These are phyloP conservation scores for Linepithema humile DNA, from an alignment of 1,140 invertebrate species.

Conservation along the genomic window DNA sequence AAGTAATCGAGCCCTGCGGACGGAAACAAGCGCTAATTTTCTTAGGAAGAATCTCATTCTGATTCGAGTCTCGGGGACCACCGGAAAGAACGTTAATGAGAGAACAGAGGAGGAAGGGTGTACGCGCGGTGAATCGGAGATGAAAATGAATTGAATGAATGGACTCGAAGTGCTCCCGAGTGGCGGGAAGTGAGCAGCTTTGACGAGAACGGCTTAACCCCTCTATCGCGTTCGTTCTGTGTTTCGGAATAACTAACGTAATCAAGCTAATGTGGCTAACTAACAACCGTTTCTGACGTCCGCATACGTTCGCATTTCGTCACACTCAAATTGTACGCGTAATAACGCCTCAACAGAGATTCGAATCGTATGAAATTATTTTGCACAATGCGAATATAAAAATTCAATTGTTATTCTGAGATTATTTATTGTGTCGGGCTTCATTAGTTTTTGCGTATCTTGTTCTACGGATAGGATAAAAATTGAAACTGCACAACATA, in stretches of 20 bases:
- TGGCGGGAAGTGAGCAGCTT: slow-evolving; percentile 84
- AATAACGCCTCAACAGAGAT: neutral
- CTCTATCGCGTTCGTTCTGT: slow-evolving; percentile 27
- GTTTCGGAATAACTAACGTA: slow-evolving; percentile 65
- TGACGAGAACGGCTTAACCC: slow-evolving; percentile 58
- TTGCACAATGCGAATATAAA: neutral
- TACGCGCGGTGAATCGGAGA: slow-evolving; percentile 80
- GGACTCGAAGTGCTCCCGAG: slow-evolving; percentile 80
- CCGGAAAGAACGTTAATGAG: slow-evolving; percentile 82
- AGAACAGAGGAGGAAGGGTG: slow-evolving; percentile 77
- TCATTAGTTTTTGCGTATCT: neutral
- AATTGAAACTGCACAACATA: neutral
- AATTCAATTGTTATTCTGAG: neutral
- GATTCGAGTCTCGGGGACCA: slow-evolving; percentile 70
- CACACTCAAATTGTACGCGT: neutral
- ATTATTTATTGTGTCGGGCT: neutral
- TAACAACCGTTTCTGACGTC: slow-evolving; percentile 15
- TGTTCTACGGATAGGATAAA: neutral
- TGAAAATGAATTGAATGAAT: slow-evolving; percentile 84
- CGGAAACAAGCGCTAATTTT: slow-evolving; percentile 80
- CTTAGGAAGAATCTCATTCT: slow-evolving; percentile 73
- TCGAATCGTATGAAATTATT: neutral
- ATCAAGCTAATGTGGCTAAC: slow-evolving; percentile 58
- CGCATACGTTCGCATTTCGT: neutral
- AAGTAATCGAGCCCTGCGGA: slow-evolving; percentile 70